Evolutionary conservation across 2,888 invertebrate species (phyloP).

Genomic region (Spodoptera littoralis): DNA sequence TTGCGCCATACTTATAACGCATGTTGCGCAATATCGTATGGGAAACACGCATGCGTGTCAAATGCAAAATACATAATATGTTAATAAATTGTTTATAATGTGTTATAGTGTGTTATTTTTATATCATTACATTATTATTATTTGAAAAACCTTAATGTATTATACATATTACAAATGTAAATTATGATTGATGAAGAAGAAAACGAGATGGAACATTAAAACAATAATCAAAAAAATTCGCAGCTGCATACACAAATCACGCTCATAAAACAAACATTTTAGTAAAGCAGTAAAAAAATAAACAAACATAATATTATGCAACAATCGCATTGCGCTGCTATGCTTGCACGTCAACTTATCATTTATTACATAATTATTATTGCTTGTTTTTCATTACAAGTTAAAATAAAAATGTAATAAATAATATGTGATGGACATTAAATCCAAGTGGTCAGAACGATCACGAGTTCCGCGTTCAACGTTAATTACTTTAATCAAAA

Average conservation of each 20-base stretch:
- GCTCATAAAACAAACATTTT: conserved; percentile 20
- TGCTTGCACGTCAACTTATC: conserved; percentile 24
- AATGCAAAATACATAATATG: too few species aligned
- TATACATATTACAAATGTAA: too few species aligned
- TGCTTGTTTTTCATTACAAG: conserved; percentile 2
- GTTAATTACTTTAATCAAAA: conserved; percentile 2
- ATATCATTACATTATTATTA: too few species aligned
- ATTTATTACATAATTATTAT: conserved; percentile 30
- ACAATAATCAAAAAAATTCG: conserved; percentile 46
- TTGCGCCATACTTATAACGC: too few species aligned
- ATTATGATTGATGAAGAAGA: too few species aligned
- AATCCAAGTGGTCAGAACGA: neutral
- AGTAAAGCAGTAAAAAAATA: conserved; percentile 42
- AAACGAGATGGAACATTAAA: neutral
- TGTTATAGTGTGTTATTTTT: too few species aligned
- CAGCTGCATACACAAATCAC: conserved; percentile 35
- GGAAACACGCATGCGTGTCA: too few species aligned
- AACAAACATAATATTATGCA: conserved; percentile 31
- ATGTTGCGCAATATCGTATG: too few species aligned
- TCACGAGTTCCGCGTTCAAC: conserved; percentile 9
- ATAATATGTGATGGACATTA: conserved; percentile 17
- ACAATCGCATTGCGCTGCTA: conserved; percentile 45
- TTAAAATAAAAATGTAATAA: conserved; percentile 32
- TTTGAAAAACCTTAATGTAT: too few species aligned
- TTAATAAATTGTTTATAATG: too few species aligned